Percentiles rank a stretch among this genome's conserved stretches.
Evolutionary conservation across 2,888 invertebrate genomes (phyloP).

Genomic region (Masnerella sp.): DNA sequence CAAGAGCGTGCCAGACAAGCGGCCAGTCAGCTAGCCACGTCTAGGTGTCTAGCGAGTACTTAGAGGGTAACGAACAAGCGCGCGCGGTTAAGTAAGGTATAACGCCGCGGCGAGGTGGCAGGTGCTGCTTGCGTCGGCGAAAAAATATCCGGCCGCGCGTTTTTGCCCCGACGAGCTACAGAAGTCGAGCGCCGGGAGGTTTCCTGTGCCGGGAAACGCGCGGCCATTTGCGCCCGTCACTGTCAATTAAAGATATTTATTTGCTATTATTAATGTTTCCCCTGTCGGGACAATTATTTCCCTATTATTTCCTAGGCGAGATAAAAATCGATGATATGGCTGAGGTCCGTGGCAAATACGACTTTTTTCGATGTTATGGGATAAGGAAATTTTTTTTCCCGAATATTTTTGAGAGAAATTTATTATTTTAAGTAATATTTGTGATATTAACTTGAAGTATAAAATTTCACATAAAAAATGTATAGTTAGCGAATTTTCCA

Average conservation of each 20-base stretch:
- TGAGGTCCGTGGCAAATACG: no score
- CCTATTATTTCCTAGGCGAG: slow-evolving; percentile 18
- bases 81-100: slow-evolving; percentile 58
- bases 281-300: slow-evolving; percentile 38
- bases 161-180: slow-evolving; percentile 29
- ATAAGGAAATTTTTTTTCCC: no score
- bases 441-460: no score
- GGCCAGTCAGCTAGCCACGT: slow-evolving; percentile 56
- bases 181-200: slow-evolving; percentile 44
- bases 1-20: slow-evolving; percentile 54
- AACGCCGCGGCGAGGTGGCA: slow-evolving; percentile 56
- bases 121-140: slow-evolving; percentile 37
- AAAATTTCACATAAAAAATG: no score
- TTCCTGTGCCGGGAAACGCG: slow-evolving; percentile 41
- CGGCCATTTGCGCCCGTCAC: slow-evolving; percentile 46
- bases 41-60: slow-evolving; percentile 62
- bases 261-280: slow-evolving; percentile 52
- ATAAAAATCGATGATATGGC: slow-evolving; percentile 28
- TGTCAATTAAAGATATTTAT: slow-evolving; percentile 58
- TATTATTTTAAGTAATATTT: no score
- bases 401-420: no score
- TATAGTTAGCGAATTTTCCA: no score
- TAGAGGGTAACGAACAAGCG: slow-evolving; percentile 61
- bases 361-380: no score
- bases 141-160: slow-evolving; percentile 19